A percentile compares a stretch with the other conserved stretches of the same genome.
Evolutionary conservation across 2,888 invertebrate genomes (phyloP).

Genomic region (Drosophila mimica): DNA sequence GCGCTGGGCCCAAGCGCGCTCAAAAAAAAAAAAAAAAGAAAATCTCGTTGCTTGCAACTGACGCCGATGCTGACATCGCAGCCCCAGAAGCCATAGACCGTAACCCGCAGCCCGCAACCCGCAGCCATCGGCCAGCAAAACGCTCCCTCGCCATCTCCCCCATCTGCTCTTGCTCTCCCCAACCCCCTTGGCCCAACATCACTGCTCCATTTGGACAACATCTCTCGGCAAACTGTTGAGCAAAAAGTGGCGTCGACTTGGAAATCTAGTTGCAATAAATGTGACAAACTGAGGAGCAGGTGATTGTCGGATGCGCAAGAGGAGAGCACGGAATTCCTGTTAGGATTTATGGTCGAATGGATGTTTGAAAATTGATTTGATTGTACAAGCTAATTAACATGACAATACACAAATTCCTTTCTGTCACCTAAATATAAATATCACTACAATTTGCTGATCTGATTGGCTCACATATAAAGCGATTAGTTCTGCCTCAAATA

Average conservation of each 20-base stretch:
- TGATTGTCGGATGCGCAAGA: not conserved
- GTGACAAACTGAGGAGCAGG: conserved; percentile 47
- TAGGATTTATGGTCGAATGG: not conserved
- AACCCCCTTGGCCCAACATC: not conserved
- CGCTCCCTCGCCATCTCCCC: not conserved
- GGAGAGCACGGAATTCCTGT: not conserved
- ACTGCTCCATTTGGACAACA: not conserved
- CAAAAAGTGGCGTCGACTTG: conserved; percentile 37
- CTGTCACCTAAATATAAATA: not conserved
- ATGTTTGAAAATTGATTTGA: not conserved
- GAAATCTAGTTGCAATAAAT: conserved; percentile 68
- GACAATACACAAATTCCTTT: not conserved
- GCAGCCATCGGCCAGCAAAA: conserved; percentile 1
- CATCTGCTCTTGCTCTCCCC: not conserved
- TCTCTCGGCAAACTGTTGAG: conserved; percentile 34
- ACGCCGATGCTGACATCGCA: conserved; percentile 65
- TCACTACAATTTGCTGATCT: not conserved
- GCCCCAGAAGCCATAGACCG: conserved; percentile 40
- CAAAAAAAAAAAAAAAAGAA: conserved; percentile 32
- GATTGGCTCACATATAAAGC: not conserved
- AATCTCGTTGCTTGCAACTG: conserved; percentile 50
- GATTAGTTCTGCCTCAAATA: not conserved
- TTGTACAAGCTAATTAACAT: not conserved
- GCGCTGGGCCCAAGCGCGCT: conserved; percentile 75
- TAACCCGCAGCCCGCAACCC: conserved; percentile 10